Conservation (phyloP, 2,113 vertebrate species). For the Corythaixoides concolor region DNA sequence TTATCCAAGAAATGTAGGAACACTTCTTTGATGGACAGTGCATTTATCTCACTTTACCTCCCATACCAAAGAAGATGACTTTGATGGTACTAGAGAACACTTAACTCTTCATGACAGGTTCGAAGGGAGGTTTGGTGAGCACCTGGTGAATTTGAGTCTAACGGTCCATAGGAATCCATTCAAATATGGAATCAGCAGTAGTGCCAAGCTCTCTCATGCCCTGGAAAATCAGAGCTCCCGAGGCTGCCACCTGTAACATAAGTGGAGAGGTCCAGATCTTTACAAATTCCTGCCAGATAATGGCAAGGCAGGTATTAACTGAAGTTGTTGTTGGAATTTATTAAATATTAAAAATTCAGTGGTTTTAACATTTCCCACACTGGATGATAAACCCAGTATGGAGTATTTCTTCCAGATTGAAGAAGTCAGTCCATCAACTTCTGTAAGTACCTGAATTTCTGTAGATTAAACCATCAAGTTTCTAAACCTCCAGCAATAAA, state of each 20-base stretch:
- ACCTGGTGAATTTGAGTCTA: slow-evolving; percentile 69
- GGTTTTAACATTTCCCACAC: slow-evolving; percentile 38
- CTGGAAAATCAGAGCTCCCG: slow-evolving; percentile 70
- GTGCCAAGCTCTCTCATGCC: slow-evolving; percentile 69
- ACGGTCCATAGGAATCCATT: slow-evolving; percentile 69
- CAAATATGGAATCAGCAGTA: slow-evolving; percentile 70
- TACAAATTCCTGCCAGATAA: slow-evolving; percentile 62
- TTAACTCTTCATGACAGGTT: slow-evolving; percentile 68
- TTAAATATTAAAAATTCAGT: slow-evolving; percentile 33
- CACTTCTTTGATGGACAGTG: slow-evolving; percentile 65
- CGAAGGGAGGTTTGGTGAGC: slow-evolving; percentile 67
- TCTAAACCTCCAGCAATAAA: slow-evolving; percentile 65
- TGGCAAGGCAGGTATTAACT: slow-evolving; percentile 60
- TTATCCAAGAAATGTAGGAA: slow-evolving; percentile 72
- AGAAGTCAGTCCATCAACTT: slow-evolving; percentile 67
- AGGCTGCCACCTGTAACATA: slow-evolving; percentile 72
- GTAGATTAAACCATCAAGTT: slow-evolving; percentile 72
- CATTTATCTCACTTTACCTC: slow-evolving; percentile 63
- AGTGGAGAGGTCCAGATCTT: slow-evolving; percentile 71
- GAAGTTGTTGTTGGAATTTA: slow-evolving; percentile 35
- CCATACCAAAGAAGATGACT: slow-evolving; percentile 65
- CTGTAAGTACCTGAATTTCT: slow-evolving; percentile 66
- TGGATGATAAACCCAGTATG: slow-evolving; percentile 42
- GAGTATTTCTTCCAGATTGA: slow-evolving; percentile 57
- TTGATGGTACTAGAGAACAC: slow-evolving; percentile 68